Base-by-base conservation (phyloP, 2,888 invertebrate genomes). In the Epirrhoe alternata region DNA sequence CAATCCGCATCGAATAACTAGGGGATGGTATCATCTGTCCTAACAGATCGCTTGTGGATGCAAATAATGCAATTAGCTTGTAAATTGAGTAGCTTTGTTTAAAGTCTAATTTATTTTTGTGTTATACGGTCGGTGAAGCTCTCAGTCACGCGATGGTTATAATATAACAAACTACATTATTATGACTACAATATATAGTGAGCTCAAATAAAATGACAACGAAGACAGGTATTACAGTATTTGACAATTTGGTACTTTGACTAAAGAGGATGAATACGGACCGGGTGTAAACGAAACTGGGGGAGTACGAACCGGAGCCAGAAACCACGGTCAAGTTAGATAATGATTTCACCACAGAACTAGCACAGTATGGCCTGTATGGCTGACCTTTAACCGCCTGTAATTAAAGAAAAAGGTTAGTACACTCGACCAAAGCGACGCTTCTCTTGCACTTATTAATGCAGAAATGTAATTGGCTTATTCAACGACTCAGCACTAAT, bases 401-500 rank as follows among this genome's bases (percentile, higher is more conserved):
- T 65, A 75, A 66, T 73, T 71, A 69, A 33, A 68, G 49, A 64
- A 61, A 69, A 68, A 69, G 58, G 66, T 66, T 67, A 62, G 50
- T 71, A 71, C 70, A 69, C 71, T 68, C 71, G 71, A 69, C 68
- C 69, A 69, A 69, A 74, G 71, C 66, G 6, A 47, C 69, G 77
- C 77, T 79, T 77, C 77, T 73, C 78, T 80, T 82, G 83, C 86
- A 89, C 88, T 88, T 90, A 88, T 80, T 84, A 84, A 79, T 81
- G 83, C 80, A 81, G 78, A 85, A 83, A 77, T 75, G 80, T 85
- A 87, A 86, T 87, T 84, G 86, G 75, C 75, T 76, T 78, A 82
- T 73, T 75, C 86, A 84, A 74, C 84, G 83, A 77, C 79, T 84
- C 83, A 86, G 81, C 79, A 86, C 87, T 87, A 88, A 90, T 87